Evolutionary conservation across 2,113 vertebrate species (phyloP).

Genomic region (Dipodomys ordii): DNA sequence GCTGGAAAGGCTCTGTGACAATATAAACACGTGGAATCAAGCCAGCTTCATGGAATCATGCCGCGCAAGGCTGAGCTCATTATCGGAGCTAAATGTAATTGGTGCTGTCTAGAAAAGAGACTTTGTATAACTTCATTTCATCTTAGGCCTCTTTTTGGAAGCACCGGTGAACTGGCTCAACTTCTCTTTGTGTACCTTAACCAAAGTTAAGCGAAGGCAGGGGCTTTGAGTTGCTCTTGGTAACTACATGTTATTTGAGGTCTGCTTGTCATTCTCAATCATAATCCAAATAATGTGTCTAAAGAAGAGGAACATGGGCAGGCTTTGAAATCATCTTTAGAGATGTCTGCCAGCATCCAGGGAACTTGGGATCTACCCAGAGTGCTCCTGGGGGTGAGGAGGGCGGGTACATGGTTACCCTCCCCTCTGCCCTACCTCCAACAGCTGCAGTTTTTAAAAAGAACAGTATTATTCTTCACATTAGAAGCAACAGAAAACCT

Average conservation of each 20-base stretch:
- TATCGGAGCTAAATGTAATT: neutral
- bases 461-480: slow-evolving; percentile 29
- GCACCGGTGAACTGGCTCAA: neutral
- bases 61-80: neutral
- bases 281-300: neutral
- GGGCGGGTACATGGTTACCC: neutral
- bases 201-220: neutral
- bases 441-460: neutral
- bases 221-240: neutral
- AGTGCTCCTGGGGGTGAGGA: too few species aligned
- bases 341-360: neutral
- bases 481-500: slow-evolving; percentile 54
- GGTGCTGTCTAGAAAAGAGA: neutral
- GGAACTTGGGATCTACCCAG: neutral
- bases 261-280: neutral
- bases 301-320: neutral
- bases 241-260: slow-evolving; percentile 12
- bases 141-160: neutral
- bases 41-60: neutral
- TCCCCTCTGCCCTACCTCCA: neutral
- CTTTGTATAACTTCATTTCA: neutral
- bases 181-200: neutral
- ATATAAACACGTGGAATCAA: neutral
- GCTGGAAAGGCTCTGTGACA: slow-evolving; percentile 6
- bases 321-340: neutral